Base-by-base conservation (phyloP, 53 echinoderm and acorn worm species). In the Hippasteria phrygiana region DNA sequence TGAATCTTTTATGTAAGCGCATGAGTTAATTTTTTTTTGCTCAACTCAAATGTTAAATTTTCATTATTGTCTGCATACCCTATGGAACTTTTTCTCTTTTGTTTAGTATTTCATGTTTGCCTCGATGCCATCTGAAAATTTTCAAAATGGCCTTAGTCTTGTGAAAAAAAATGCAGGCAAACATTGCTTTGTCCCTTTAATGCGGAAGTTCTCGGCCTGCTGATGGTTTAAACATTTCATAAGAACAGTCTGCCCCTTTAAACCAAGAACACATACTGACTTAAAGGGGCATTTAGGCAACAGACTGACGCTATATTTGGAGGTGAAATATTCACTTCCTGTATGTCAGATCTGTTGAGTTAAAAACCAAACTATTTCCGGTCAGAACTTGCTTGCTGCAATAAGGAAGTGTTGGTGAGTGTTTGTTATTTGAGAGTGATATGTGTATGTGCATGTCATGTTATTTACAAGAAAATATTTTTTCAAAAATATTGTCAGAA, bases 281-380 rank as follows among this genome's bases (percentile, higher is more conserved):
- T 67, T 67, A 67, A 67, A 67, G 69, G 69, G 69, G 37, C 69
- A 36, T 11, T 14, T 18, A 59, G 59, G 4, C 34, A 13, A 35
- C 48, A 31, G 69, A 36, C 69, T 12, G 0, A 36, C 27, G 43
- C 53, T 76, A 1, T 27, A 76, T 51, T 50, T 50, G 48, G 48
- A 51, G 40, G 34, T 76, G 76, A 51, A 32, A 48, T 38, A 76
- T 36, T 34, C 78, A 38, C 48, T 55, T 78, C 78, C 78, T 78
- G 78, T 72, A 42, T 72, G 72, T 72, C 72, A 72, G 72, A 72
- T 41, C 72, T 40, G 72, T 24, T 42, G 20, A 37, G 41, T 41
- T 72, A 33, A 34, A 78, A 56, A 38, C 40, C 41, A 38, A 78
- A 73, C 18, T 78, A 24, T 78, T 78, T 78, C 78, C 78, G 55